Conservation (phyloP, 92 coral and sea anemone species). For the Palythoa grandiflora region DNA sequence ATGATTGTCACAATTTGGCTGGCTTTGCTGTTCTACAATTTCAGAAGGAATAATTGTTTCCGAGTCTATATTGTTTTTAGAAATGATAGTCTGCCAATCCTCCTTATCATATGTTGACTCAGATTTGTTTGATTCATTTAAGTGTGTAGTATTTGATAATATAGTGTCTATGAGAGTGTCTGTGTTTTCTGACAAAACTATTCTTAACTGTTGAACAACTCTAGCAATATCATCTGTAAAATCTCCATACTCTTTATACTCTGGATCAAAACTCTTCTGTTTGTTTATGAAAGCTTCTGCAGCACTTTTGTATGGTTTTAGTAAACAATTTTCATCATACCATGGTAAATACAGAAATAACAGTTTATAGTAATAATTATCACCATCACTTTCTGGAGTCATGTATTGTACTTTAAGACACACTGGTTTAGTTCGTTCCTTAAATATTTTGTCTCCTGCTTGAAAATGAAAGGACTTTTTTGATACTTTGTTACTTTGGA, state of each 20-base stretch:
- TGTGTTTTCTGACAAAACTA: slow-evolving; percentile 5
- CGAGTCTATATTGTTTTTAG: slow-evolving; percentile 3
- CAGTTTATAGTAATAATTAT: slow-evolving; percentile 31
- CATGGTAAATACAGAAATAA: slow-evolving; percentile 18
- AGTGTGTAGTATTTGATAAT: slow-evolving; percentile 12
- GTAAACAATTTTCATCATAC: background rate
- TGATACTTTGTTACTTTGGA: slow-evolving; percentile 38
- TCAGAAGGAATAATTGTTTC: slow-evolving; percentile 1
- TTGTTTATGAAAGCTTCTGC: slow-evolving; percentile 29
- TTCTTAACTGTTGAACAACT: slow-evolving; percentile 8
- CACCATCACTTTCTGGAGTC: slow-evolving; percentile 49
- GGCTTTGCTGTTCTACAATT: background rate
- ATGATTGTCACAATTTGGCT: slow-evolving; percentile 4
- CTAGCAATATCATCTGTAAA: slow-evolving; percentile 2
- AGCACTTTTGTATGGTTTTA: slow-evolving; percentile 36
- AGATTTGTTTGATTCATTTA: background rate
- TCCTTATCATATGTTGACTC: background rate
- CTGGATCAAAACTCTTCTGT: slow-evolving; percentile 44
- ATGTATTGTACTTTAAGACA: slow-evolving; percentile 35
- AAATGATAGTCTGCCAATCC: slow-evolving; percentile 8
- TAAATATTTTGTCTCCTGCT: slow-evolving; percentile 31
- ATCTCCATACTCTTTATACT: background rate
- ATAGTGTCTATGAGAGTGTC: slow-evolving; percentile 12
- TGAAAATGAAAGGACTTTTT: slow-evolving; percentile 31
- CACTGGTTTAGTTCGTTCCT: slow-evolving; percentile 31